Evolutionary conservation across 2,888 invertebrate species (phyloP), one percentile per base, ranked within the genome.

Genomic region (Lumbricus terrestris): DNA sequence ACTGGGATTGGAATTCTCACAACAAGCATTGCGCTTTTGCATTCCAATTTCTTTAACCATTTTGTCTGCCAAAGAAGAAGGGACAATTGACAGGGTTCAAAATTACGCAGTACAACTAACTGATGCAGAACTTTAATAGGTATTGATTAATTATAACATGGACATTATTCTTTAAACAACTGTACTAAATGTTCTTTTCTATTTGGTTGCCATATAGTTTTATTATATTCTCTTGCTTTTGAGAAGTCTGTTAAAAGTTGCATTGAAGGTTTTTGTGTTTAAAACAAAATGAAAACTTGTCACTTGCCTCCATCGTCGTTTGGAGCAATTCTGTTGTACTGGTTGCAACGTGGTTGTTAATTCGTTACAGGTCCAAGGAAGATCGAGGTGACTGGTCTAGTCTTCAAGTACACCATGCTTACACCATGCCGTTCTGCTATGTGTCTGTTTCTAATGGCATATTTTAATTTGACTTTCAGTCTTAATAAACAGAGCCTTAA

Each of bases 291-390:
- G 85, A 85, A 35, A 35, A 69, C 0, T 15, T 35, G 8, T 85
- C 85, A 85, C 85, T 85, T 85, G 35, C 6, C 85, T 85, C 20
- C 20, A 34, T 85, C 85, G 34, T 85, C 15, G 34, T 35, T 85
- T 85, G 85, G 85, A 85, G 16, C 85, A 85, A 35, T 33, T 85
- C 35, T 37, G 85, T 33, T 85, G 85, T 35, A 85, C 85, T 23
- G 85, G 85, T 11, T 85, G 85, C 85, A 34, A 35, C 85, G 23
- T 20, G 1, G 18, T 20, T 85, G 85, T 85, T 85, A 85, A 85
- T 37, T 85, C 85, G 34, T 85, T 85, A 85, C 85, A 35, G 85
- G 85, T 35, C 85, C 85, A 85, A 85, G 85, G 85, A 85, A 85
- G 85, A 85, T 37, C 20, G 85, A 85, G 37, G 35, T 35, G 20